phyloP scores from a whole-genome alignment of 2,113 vertebrate species.

The Chaetodon trifascialis region DNA sequence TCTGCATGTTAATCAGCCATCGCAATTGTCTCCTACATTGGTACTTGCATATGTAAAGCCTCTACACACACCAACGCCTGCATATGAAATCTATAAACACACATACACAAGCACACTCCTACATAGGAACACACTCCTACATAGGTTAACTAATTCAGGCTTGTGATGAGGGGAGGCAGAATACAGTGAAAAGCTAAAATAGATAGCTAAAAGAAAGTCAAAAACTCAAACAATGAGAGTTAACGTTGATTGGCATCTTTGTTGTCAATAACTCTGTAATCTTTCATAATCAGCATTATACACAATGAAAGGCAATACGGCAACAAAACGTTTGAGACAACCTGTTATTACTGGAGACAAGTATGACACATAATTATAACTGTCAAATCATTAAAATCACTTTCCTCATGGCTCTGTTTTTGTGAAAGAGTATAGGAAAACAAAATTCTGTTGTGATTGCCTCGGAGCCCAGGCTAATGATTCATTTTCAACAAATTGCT shows the following conservation, averaged over 20 bases:
- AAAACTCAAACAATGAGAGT: slow-evolving; percentile 26
- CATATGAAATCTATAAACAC: slow-evolving; percentile 23
- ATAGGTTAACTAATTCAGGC: slow-evolving; percentile 30
- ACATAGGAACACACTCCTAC: slow-evolving; percentile 23
- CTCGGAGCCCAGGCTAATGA: slow-evolving; percentile 31
- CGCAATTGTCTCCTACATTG: not conserved
- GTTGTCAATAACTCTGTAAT: slow-evolving; percentile 40
- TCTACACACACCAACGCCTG: slow-evolving; percentile 5
- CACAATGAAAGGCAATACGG: slow-evolving; percentile 50
- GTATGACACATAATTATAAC: slow-evolving; percentile 34
- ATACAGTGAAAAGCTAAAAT: slow-evolving; percentile 11
- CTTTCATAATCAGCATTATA: slow-evolving; percentile 38
- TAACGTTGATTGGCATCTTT: slow-evolving; percentile 49
- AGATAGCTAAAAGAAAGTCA: slow-evolving; percentile 19
- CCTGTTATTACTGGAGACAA: slow-evolving; percentile 48
- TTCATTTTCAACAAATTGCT: slow-evolving; percentile 30
- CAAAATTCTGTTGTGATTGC: slow-evolving; percentile 25
- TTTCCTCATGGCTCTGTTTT: slow-evolving; percentile 1
- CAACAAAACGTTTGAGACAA: slow-evolving; percentile 53
- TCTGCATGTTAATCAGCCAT: slow-evolving; percentile 33
- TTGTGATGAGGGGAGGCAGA: slow-evolving; percentile 5
- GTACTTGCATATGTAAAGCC: slow-evolving; percentile 2
- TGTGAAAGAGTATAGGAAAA: slow-evolving; percentile 18
- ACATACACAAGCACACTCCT: slow-evolving; percentile 7
- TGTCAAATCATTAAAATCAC: slow-evolving; percentile 41